These are phyloP conservation scores for Leuciscus waleckii DNA, from an alignment of 2,797 vertebrate genomes.

Conservation along the genomic window DNA sequence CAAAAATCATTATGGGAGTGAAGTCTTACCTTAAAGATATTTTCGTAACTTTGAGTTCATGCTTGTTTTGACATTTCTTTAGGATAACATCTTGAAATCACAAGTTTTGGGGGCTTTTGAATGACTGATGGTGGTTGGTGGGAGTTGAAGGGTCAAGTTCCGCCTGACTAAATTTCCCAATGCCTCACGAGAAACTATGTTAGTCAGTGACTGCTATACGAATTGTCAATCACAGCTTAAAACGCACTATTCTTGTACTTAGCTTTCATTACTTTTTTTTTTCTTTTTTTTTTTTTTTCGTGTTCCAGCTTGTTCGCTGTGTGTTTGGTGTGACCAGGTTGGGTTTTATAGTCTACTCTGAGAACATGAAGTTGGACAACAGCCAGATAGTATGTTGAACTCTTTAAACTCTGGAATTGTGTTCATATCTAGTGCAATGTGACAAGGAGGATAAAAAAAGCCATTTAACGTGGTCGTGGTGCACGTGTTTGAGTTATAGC, in stretches of 20 bases:
- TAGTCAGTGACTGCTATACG: neutral
- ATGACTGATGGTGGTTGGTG: slow-evolving; percentile 12
- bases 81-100: slow-evolving; percentile 48
- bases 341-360: slow-evolving; percentile 33
- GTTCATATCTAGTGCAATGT: slow-evolving; percentile 41
- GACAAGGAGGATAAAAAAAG: slow-evolving; percentile 36
- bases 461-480: neutral
- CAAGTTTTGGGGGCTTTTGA: slow-evolving; percentile 36
- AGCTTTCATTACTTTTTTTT: neutral
- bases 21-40: slow-evolving; percentile 37
- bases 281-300: neutral
- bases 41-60: slow-evolving; percentile 16
- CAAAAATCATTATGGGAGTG: slow-evolving; percentile 44
- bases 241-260: neutral
- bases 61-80: slow-evolving; percentile 54
- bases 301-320: slow-evolving; percentile 39
- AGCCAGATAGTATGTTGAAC: slow-evolving; percentile 48
- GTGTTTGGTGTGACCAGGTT: slow-evolving; percentile 29
- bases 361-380: slow-evolving; percentile 35
- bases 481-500: neutral
- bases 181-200: neutral
- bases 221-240: slow-evolving; percentile 4
- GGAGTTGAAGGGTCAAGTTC: slow-evolving; percentile 31
- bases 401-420: slow-evolving; percentile 37
- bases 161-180: slow-evolving; percentile 34